Evolutionary conservation across 2,888 invertebrate species (phyloP).

Genomic region (Drosophila paracracens): DNA sequence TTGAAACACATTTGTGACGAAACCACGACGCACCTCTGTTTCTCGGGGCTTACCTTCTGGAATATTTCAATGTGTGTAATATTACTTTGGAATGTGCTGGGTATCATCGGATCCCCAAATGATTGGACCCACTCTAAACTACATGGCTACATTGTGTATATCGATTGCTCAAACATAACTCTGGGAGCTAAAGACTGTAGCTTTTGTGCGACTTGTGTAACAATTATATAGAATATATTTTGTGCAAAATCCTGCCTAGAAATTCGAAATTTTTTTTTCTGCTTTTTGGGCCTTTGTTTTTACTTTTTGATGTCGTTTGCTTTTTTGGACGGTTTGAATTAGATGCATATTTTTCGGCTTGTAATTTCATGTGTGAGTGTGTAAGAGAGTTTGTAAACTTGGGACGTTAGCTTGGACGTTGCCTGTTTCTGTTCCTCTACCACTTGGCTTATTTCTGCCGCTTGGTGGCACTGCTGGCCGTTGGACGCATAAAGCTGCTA

Average conservation of each 20-base stretch:
- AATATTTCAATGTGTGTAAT: slow-evolving; percentile 23
- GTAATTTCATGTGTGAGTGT: slow-evolving; percentile 48
- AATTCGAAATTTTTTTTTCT: slow-evolving; percentile 67
- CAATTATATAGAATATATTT: slow-evolving; percentile 49
- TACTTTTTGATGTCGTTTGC: slow-evolving; percentile 47
- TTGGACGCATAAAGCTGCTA: slow-evolving; percentile 93
- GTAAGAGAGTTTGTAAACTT: slow-evolving; percentile 52
- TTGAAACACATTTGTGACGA: slow-evolving; percentile 64
- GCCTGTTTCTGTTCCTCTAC: slow-evolving; percentile 1
- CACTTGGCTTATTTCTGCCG: slow-evolving; percentile 77
- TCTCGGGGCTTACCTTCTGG: slow-evolving; percentile 23
- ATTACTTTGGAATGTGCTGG: slow-evolving; percentile 60
- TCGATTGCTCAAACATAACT: slow-evolving; percentile 45
- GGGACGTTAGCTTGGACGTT: slow-evolving; percentile 62
- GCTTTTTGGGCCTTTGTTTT: slow-evolving; percentile 7
- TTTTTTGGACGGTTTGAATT: slow-evolving; percentile 72
- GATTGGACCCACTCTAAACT: slow-evolving; percentile 61
- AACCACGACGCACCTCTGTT: slow-evolving; percentile 41
- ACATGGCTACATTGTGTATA: slow-evolving; percentile 47
- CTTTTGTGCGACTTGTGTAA: slow-evolving; percentile 48
- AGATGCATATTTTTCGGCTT: slow-evolving; percentile 53
- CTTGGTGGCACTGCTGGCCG: slow-evolving; percentile 93
- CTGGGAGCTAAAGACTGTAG: slow-evolving; percentile 30
- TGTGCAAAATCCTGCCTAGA: slow-evolving; percentile 69
- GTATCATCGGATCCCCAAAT: slow-evolving; percentile 37